Evolutionary conservation across 2,888 invertebrate genomes (phyloP), one percentile per base, ranked within the genome.

Genomic region (Schrankia costaestrigalis): DNA sequence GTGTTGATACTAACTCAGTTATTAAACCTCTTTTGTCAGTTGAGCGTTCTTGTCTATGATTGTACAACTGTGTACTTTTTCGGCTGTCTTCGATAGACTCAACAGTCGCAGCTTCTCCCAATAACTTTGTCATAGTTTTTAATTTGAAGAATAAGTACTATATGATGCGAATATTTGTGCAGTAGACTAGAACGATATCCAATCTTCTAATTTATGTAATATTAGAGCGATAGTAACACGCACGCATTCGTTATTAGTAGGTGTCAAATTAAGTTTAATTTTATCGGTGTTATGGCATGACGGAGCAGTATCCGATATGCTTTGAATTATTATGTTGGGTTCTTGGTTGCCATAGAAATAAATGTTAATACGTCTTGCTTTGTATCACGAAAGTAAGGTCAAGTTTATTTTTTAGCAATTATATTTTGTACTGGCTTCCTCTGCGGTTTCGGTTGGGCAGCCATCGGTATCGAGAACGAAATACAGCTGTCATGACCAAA

Each of bases 261-360:
- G n/a, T n/a, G n/a, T n/a, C n/a, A n/a, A n/a, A n/a, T n/a, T n/a
- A n/a, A n/a, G n/a, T n/a, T n/a, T n/a, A n/a, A n/a, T n/a, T n/a
- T n/a, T n/a, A n/a, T n/a, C n/a, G n/a, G n/a, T n/a, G n/a, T n/a
- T n/a, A n/a, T n/a, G n/a, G n/a, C n/a, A n/a, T n/a, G n/a, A n/a
- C n/a, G n/a, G n/a, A n/a, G n/a, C n/a, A n/a, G n/a, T n/a, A n/a
- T n/a, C n/a, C n/a, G n/a, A n/a, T n/a, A n/a, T n/a, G 21, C 11
- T 19, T 18, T 26, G 31, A 27, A 23, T 34, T 27, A 24, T 22
- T 13, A 23, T 57, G 55, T 58, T 57, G 41, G 47, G 55, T 26
- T 17, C 38, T 41, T 35, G 35, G 55, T 56, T 56, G 46, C 58
- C 58, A 56, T 56, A 41, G 56, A 43, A 47, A 54, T 47, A 15